Evolutionary conservation across 2,797 vertebrate genomes (phyloP).

Genomic region (Epinephelus malabaricus): DNA sequence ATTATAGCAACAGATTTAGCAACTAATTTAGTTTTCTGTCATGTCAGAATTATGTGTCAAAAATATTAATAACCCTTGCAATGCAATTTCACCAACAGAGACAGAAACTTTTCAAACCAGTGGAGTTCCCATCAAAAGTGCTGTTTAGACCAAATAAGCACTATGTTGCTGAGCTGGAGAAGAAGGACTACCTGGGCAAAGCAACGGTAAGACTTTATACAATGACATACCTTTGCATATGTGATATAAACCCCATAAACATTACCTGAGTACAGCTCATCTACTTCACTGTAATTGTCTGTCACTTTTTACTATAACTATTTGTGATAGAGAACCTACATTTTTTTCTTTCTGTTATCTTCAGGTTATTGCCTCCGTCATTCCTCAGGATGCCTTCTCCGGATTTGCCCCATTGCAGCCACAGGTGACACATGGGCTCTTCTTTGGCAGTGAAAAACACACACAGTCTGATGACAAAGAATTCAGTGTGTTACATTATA

Average conservation of each 20-base stretch:
- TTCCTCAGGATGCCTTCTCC: constrained; percentile 93
- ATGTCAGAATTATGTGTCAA: constrained; percentile 10
- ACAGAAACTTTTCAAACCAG: constrained; percentile 89
- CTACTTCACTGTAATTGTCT: neutral
- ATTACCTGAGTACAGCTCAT: too few species aligned
- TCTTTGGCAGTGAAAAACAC: neutral
- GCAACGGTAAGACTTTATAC: constrained; percentile 86
- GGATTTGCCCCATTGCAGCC: constrained; percentile 97
- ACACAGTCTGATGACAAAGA: neutral
- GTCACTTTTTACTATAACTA: neutral
- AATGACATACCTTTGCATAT: neutral
- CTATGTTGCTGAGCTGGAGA: constrained; percentile 95
- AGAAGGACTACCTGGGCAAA: constrained; percentile 98
- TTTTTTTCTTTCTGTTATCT: neutral
- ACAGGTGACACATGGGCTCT: constrained; percentile 85
- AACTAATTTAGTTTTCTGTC: neutral
- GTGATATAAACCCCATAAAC: too few species aligned
- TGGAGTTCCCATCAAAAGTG: constrained; percentile 86
- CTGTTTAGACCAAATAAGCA: constrained; percentile 95
- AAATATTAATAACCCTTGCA: neutral
- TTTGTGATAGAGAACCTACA: neutral
- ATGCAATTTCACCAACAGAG: constrained; percentile 85
- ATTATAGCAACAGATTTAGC: neutral
- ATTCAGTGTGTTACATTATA: neutral
- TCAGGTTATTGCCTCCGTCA: constrained; percentile 94